Conservation (phyloP, 2,888 invertebrate genomes). For the Aricia artaxerxes region DNA sequence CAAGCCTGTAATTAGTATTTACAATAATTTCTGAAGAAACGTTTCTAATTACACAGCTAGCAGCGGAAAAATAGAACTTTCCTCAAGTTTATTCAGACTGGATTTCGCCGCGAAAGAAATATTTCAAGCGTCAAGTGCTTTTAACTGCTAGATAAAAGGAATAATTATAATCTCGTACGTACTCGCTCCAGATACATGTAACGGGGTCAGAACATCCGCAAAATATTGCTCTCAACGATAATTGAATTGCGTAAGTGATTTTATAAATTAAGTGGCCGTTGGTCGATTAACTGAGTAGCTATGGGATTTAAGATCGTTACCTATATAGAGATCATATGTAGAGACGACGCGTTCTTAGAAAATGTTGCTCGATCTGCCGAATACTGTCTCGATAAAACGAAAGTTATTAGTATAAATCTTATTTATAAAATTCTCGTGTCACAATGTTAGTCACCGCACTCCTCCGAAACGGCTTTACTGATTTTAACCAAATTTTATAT, state of each 20-base stretch:
- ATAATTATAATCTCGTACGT: constrained; percentile 23
- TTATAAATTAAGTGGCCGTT: constrained; percentile 24
- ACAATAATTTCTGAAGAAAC: background rate
- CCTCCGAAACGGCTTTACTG: too few relatives aligned
- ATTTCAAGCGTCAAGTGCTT: constrained; percentile 15
- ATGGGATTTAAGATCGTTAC: background rate
- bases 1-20: background rate
- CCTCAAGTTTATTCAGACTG: background rate
- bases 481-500: too few relatives aligned
- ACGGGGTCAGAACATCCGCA: constrained; percentile 35
- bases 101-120: background rate
- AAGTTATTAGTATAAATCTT: too few relatives aligned
- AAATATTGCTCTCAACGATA: constrained; percentile 27
- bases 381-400: too few relatives aligned
- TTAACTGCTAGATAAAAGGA: constrained; percentile 17
- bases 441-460: too few relatives aligned
- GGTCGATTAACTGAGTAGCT: background rate
- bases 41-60: background rate
- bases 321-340: background rate
- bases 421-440: too few relatives aligned
- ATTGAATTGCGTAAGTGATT: constrained; percentile 29
- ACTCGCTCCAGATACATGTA: constrained; percentile 23
- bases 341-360: background rate
- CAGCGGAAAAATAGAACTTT: background rate
- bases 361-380: too few relatives aligned